phyloP scores from a whole-genome alignment of 2,113 vertebrate species.

The Zosterops lateralis region DNA sequence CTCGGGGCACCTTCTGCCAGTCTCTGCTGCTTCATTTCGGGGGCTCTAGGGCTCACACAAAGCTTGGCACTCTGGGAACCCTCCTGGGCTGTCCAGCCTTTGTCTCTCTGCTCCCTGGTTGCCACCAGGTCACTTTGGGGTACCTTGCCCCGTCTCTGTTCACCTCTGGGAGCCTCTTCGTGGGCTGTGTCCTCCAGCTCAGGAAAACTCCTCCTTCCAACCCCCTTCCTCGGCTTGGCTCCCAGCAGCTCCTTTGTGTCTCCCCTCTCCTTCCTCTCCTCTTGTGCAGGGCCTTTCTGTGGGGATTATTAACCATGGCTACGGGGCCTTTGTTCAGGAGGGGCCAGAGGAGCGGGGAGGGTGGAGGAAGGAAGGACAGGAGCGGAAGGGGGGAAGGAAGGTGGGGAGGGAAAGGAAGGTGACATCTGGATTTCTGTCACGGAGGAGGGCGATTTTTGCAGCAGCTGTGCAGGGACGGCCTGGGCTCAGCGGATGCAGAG shows the following conservation, averaged over 20 bases:
- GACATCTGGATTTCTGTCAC: constrained; percentile 21
- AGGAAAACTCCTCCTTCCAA: background rate
- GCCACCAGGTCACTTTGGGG: background rate
- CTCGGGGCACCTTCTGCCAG: background rate
- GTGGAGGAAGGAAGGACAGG: background rate
- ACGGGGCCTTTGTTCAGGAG: constrained; percentile 49
- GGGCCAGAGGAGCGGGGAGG: background rate
- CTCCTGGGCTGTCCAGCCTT: background rate
- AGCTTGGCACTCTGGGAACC: fast-evolving
- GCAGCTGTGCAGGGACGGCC: background rate
- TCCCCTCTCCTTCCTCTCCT: background rate
- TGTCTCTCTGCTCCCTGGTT: background rate
- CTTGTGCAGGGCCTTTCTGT: constrained; percentile 1
- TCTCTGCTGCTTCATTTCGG: background rate
- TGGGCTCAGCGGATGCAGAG: background rate
- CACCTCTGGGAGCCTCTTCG: background rate
- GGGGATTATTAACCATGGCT: constrained; percentile 65
- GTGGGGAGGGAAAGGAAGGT: background rate
- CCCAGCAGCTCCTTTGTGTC: background rate
- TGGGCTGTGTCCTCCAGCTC: background rate
- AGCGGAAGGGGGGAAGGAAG: background rate
- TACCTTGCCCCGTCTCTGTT: fast-evolving
- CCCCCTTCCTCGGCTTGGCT: background rate
- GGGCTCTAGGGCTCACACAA: background rate
- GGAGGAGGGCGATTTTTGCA: fast-evolving